Conservation (phyloP, 2,113 vertebrate genomes). For the Pygoscelis adeliae region DNA sequence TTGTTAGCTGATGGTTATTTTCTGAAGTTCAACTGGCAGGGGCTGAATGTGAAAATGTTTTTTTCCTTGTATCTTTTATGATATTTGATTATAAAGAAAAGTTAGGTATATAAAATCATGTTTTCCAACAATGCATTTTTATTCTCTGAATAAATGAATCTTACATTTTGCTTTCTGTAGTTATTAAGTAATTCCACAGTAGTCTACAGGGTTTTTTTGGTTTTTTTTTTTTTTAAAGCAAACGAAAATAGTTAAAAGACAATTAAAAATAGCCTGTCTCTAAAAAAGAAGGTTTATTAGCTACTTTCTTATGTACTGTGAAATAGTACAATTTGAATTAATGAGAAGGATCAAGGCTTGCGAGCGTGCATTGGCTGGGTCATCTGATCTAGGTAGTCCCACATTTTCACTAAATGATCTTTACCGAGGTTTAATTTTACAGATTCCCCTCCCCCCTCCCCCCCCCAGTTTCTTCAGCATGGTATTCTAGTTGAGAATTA, state of each 20-base stretch:
- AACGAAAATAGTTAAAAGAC: not conserved
- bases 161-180: not conserved
- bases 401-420: not conserved
- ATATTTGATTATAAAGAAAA: not conserved
- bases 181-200: not conserved
- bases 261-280: not conserved
- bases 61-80: not conserved
- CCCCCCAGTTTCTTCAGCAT: not conserved
- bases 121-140: not conserved
- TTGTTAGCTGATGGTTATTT: not conserved
- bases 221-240: not conserved
- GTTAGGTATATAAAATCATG: not conserved
- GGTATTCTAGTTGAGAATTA: not conserved
- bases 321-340: not conserved
- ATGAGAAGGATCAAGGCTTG: not conserved
- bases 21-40: not conserved
- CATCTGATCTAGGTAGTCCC: not conserved
- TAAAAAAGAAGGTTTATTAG: not conserved
- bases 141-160: not conserved
- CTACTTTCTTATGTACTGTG: not conserved
- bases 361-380: accelerated
- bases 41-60: not conserved
- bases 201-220: not conserved
- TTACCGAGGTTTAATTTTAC: not conserved
- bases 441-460: not conserved